Percentiles rank a stretch among this genome's conserved stretches.
Conservation (phyloP, 1,140 invertebrate species). For the Galendromus occidentalis region DNA sequence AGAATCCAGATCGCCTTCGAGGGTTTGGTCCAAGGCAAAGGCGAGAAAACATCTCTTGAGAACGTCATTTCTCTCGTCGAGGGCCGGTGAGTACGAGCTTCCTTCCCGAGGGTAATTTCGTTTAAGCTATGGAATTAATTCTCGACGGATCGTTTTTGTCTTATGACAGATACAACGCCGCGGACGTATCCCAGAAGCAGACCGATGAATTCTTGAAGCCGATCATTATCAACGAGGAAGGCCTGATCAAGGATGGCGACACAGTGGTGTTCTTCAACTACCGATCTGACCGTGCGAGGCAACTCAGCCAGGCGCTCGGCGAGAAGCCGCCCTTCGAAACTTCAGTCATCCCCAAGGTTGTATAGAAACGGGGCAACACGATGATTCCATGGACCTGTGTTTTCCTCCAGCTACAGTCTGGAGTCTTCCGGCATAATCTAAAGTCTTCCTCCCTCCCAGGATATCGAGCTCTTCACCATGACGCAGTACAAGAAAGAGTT, state of each 20-base stretch:
- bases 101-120: too few relatives aligned
- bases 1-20: slow-evolving; percentile 32
- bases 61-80: slow-evolving; percentile 24
- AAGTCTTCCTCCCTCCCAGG: background rate
- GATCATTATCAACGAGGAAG: slow-evolving; percentile 28
- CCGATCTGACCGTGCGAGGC: slow-evolving; percentile 31
- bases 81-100: slow-evolving; percentile 16
- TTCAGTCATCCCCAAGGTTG: slow-evolving; percentile 22
- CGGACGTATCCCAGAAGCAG: slow-evolving; percentile 19
- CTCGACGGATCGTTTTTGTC: slow-evolving; percentile 22
- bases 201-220: slow-evolving; percentile 35
- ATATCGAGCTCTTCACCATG: slow-evolving; percentile 25
- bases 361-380: background rate
- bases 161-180: background rate
- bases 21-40: slow-evolving; percentile 28
- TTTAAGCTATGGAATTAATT: slow-evolving; percentile 16
- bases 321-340: slow-evolving; percentile 27
- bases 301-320: slow-evolving; percentile 30
- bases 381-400: background rate
- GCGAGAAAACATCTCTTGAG: slow-evolving; percentile 23
- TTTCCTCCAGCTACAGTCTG: background rate
- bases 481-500: slow-evolving; percentile 34
- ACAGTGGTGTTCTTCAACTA: slow-evolving; percentile 33
- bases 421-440: background rate
- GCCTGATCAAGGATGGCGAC: slow-evolving; percentile 28